These are phyloP conservation scores for Monarcha castaneiventris DNA, from an alignment of 2,113 vertebrate genomes.

Conservation along the genomic window DNA sequence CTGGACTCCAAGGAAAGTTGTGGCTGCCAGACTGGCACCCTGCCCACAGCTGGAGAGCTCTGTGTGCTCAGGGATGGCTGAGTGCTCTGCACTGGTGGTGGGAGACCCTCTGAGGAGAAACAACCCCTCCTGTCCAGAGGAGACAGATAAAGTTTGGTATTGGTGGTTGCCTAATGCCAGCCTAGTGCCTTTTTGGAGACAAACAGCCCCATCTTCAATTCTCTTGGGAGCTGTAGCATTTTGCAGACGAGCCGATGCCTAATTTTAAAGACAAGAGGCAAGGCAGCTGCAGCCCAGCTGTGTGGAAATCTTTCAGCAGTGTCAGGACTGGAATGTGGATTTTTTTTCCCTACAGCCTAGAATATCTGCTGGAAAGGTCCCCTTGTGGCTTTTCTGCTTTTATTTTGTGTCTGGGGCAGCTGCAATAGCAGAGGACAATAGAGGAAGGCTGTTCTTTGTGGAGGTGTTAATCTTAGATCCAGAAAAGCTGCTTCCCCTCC, in stretches of 20 bases:
- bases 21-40: rapidly evolving
- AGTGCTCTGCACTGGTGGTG: rapidly evolving
- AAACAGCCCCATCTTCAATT: not conserved
- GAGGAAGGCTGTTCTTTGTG: not conserved
- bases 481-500: not conserved
- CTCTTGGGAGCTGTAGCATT: not conserved
- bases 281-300: not conserved
- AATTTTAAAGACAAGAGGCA: not conserved
- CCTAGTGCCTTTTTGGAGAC: not conserved
- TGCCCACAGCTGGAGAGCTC: not conserved
- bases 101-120: not conserved
- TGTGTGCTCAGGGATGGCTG: not conserved
- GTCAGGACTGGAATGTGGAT: not conserved
- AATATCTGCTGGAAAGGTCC: not conserved
- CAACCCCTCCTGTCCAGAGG: not conserved
- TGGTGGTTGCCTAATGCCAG: not conserved
- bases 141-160: not conserved
- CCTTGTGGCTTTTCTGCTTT: not conserved
- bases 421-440: not conserved
- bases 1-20: rapidly evolving
- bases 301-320: not conserved
- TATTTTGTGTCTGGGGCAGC: not conserved
- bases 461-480: not conserved
- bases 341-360: not conserved
- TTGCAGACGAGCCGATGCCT: not conserved